Evolutionary conservation across 2,113 vertebrate species (phyloP).

Genomic region (Chaetura pelagica): DNA sequence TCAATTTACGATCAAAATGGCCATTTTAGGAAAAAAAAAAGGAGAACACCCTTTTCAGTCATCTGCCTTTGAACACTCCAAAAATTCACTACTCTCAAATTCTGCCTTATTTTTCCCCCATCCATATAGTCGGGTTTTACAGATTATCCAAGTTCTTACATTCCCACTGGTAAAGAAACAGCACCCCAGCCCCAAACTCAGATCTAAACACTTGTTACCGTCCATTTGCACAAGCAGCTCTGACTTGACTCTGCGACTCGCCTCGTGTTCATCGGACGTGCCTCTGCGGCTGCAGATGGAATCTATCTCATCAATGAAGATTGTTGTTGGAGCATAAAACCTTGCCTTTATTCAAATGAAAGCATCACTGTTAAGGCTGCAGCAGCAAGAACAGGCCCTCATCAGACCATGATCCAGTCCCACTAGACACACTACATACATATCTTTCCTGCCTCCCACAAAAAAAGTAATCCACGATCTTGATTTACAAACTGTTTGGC

Average conservation of each 20-base stretch:
- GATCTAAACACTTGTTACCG: constrained; percentile 69
- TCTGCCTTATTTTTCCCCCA: background rate
- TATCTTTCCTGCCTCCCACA: background rate
- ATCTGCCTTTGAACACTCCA: background rate
- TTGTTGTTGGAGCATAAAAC: constrained; percentile 84
- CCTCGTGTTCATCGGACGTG: constrained; percentile 84
- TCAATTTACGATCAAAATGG: background rate
- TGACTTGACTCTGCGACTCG: constrained; percentile 85
- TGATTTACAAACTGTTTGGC: background rate
- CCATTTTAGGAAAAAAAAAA: background rate
- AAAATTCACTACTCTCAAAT: background rate
- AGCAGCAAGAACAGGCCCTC: background rate
- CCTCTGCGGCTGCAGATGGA: constrained; percentile 85
- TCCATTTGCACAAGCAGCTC: constrained; percentile 87
- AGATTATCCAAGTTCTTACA: background rate
- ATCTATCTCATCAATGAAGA: constrained; percentile 88
- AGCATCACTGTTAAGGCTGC: constrained; percentile 22
- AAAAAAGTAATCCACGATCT: background rate
- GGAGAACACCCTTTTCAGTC: background rate
- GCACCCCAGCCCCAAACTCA: background rate
- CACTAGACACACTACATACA: background rate
- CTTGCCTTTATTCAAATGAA: constrained; percentile 75
- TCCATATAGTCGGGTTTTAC: background rate
- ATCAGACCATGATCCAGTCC: background rate
- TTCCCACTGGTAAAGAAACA: background rate